These are phyloP conservation scores for Epinotia bilunana DNA, from an alignment of 2,888 invertebrate species.

Conservation along the genomic window DNA sequence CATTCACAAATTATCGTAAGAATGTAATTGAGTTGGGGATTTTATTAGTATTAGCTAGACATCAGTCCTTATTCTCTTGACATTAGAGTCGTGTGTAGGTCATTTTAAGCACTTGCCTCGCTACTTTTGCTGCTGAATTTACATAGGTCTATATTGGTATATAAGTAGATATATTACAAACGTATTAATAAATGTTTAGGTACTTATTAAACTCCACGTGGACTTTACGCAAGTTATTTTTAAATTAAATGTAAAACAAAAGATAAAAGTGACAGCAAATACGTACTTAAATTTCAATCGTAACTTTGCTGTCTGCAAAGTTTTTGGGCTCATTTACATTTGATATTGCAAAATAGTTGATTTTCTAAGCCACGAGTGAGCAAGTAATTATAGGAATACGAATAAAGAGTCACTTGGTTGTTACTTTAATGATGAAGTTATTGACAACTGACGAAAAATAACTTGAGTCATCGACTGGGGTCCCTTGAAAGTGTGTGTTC, in stretches of 20 bases:
- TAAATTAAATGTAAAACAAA: background rate
- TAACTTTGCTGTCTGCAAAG: conserved; percentile 39
- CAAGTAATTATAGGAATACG: background rate
- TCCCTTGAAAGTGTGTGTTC: no score
- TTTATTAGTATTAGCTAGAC: no score
- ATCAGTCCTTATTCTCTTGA: no score
- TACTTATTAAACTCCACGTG: background rate
- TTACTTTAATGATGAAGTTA: background rate
- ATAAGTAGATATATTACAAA: background rate
- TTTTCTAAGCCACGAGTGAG: conserved; percentile 15
- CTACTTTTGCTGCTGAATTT: no score
- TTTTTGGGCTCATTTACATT: conserved; percentile 36
- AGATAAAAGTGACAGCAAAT: conserved; percentile 8
- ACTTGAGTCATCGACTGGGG: no score
- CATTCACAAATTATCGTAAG: no score
- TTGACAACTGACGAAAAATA: no score
- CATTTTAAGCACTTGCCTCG: no score
- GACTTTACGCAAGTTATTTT: background rate
- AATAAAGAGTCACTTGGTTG: background rate
- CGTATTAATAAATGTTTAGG: background rate
- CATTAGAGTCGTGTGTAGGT: no score
- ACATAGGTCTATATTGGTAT: background rate
- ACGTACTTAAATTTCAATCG: conserved; percentile 11
- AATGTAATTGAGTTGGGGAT: no score
- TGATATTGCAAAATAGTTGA: conserved; percentile 34